Evolutionary conservation across 2,113 vertebrate genomes (phyloP), one percentile per base, ranked within the genome.

Genomic region (Boulengerochromis microlepis): DNA sequence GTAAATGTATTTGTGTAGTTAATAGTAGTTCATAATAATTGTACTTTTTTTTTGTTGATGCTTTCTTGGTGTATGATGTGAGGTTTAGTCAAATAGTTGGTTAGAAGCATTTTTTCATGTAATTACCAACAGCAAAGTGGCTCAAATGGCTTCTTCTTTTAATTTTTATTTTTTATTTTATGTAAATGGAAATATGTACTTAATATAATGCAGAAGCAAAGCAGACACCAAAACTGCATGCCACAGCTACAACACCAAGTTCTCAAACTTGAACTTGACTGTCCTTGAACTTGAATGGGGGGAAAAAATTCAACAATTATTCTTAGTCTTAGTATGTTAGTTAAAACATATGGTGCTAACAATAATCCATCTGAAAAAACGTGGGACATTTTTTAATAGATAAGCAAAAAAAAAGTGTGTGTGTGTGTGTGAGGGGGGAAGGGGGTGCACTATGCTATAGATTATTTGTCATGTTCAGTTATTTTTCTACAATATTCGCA

Each of bases 181-280:
- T 29, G 29, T 22, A n/a, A 42, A 81, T 3, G 1, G 38, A 4
- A 54, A 22, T 80, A 31, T 57, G 24, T 40, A 33, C 26, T 47
- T 24, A 50, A 47, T 8, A 50, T 31, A 78, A 50, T 33, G 26
- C 5, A 29, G 33, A 88, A 78, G 22, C 7, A 52, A 22, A 74
- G 11, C 16, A 35, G 4, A 85, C 19, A 6, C 10, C 74, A 50
- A 87, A 83, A 45, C 35, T 64, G 18, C 59, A 83, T 42, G 31
- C 35, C 59, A 78, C 19, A 84, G 61, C 40, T 78, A 18, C 45
- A 57, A 91, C 85, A 87, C 12, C 83, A 91, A 22, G 64, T 87
- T 86, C 56, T 16, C 24, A 15, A 81, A 88, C 66, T 57, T 90
- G 81, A 92, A 90, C 87, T 85, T 91, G 86, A 84, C 33, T 29